Evolutionary conservation across 2,888 invertebrate species (phyloP).

Genomic region (Sphaerophoria taeniata): DNA sequence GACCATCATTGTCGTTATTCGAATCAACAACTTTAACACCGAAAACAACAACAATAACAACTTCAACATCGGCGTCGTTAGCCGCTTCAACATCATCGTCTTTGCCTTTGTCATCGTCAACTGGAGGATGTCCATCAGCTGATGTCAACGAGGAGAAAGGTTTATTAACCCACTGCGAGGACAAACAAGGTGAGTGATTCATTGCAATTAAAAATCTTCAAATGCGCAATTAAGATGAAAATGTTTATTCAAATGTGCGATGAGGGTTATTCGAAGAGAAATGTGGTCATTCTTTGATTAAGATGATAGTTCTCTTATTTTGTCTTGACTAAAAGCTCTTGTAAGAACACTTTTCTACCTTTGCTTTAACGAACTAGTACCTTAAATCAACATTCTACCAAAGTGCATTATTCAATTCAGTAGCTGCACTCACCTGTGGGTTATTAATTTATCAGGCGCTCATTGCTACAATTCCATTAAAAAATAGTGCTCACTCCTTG

Average conservation of each 20-base stretch:
- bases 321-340: slow-evolving; percentile 20
- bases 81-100: slow-evolving; percentile 64
- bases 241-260: slow-evolving; percentile 34
- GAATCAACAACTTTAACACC: slow-evolving; percentile 34
- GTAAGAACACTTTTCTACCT: slow-evolving; percentile 8
- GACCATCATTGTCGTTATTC: slow-evolving; percentile 45
- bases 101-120: background rate
- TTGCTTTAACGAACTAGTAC: background rate
- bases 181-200: slow-evolving; percentile 68
- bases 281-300: background rate
- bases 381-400: background rate
- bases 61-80: slow-evolving; percentile 6
- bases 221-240: background rate
- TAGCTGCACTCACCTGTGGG: background rate
- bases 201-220: slow-evolving; percentile 21
- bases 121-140: slow-evolving; percentile 67
- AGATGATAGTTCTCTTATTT: background rate
- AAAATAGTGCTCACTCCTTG: slow-evolving; percentile 25
- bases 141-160: slow-evolving; percentile 58
- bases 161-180: slow-evolving; percentile 48
- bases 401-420: slow-evolving; percentile 34
- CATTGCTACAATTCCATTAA: slow-evolving; percentile 54
- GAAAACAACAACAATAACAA: slow-evolving; percentile 26
- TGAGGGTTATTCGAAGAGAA: too few relatives aligned
- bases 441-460: slow-evolving; percentile 27